Evolutionary conservation across 2,113 vertebrate species (phyloP), one percentile per base, ranked within the genome.

Genomic region (Athene noctua): DNA sequence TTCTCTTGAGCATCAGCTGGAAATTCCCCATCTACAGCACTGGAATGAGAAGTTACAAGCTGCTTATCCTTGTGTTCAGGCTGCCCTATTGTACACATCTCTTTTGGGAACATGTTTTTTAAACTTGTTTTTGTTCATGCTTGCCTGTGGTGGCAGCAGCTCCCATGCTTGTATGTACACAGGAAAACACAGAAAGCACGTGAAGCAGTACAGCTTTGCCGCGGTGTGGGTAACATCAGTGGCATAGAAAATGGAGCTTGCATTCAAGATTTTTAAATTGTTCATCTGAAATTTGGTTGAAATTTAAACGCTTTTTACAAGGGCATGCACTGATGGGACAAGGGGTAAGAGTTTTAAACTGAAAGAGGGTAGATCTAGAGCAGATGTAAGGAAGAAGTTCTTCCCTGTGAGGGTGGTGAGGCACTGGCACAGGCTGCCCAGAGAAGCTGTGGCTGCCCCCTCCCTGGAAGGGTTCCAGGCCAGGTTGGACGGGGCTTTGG

Each of bases 171-270:
- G 38, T n/a, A 2, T 2, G 32, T 10, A 10, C 54, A 0, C 78
- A 22, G 80, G 68, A 38, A 15, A 59, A 6, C 5, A 15, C 19
- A 4, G 5, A 10, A 14, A 23, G 13, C 21, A 4, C 22, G 36
- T 4, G 73, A 17, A 34, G 34, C 58, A 1, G 23, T 6, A 4
- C 1, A 1, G 67, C 57, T 65, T 17, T 20, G 30, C 34, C 2
- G 1, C 3, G 9, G 4, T 9, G 34, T 9, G 34, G 58, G 1
- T 55, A 6, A 15, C 71, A 7, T 34, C 44, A 10, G n/a, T 4
- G 40, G 5, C 22, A 10, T n/a, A 0, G 7, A 12, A 38, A 51
- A 34, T 17, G 36, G 26, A 22, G 25, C 57, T 78, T 5, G 22
- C 36, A 61, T 26, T 62, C 21, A 20, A 46, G 16, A 47, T 6